Percentiles rank a stretch among this genome's conserved stretches.
phyloP scores from a whole-genome alignment of 2,113 vertebrate species.

The Leuciscus idus region DNA sequence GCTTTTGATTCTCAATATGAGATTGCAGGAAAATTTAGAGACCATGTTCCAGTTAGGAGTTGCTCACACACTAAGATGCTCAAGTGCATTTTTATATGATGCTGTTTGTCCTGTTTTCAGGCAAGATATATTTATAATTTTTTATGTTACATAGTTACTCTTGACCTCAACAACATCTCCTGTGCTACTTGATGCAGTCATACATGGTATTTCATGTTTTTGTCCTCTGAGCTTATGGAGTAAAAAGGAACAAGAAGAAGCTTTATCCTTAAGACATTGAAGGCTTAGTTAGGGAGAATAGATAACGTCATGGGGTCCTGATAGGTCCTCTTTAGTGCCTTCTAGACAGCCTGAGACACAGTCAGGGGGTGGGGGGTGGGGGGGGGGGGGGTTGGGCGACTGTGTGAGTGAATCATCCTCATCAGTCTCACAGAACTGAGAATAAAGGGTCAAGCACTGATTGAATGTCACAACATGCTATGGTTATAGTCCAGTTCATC shows the following conservation, averaged over 20 bases:
- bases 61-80: not conserved
- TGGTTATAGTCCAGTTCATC: not conserved
- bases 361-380: not conserved
- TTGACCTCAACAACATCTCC: not conserved
- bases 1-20: not conserved
- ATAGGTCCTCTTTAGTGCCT: slow-evolving; percentile 16
- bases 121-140: not conserved
- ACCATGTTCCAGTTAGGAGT: not conserved
- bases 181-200: not conserved
- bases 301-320: not conserved
- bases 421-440: slow-evolving; percentile 2
- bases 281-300: slow-evolving; percentile 15
- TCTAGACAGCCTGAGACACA: slow-evolving; percentile 12
- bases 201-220: not conserved
- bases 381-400: not conserved
- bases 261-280: slow-evolving; percentile 3
- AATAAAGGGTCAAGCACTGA: slow-evolving; percentile 8
- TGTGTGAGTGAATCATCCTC: slow-evolving; percentile 25
- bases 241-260: not conserved
- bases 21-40: not conserved
- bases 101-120: not conserved
- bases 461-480: slow-evolving; percentile 21
- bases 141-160: not conserved
- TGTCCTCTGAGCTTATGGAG: not conserved
- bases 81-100: not conserved